Percentiles rank a stretch among this genome's conserved stretches.
These are phyloP conservation scores for Melanogrammus aeglefinus DNA, from an alignment of 2,797 vertebrate genomes.

Conservation along the genomic window DNA sequence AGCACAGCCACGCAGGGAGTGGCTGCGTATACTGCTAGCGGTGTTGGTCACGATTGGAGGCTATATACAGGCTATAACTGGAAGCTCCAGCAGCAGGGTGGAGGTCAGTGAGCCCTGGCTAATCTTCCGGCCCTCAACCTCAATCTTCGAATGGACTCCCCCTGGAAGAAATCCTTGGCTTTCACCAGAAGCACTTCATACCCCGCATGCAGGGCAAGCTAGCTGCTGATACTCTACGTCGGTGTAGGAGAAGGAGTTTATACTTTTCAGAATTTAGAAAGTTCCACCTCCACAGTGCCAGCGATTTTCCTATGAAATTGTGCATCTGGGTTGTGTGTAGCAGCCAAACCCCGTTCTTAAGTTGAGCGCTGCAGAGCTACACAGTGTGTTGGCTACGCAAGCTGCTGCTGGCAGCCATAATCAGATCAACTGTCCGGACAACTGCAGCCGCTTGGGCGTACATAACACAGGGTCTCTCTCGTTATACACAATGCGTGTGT, in stretches of 20 bases:
- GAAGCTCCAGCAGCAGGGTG: background rate
- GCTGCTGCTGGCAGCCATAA: background rate
- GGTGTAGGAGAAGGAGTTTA: background rate
- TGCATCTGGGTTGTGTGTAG: background rate
- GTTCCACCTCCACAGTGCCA: background rate
- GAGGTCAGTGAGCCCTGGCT: background rate
- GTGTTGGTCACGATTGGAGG: background rate
- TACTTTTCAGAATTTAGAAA: background rate
- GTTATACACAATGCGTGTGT: background rate
- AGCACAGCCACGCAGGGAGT: background rate
- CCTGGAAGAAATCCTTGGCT: background rate
- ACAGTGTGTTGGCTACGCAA: background rate
- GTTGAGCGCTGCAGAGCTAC: background rate
- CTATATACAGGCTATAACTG: background rate
- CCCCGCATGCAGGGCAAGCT: background rate
- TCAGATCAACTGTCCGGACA: background rate
- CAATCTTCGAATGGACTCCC: constrained; percentile 1
- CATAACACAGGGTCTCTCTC: background rate
- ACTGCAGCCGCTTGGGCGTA: background rate
- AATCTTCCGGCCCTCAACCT: background rate
- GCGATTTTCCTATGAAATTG: background rate
- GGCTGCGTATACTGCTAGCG: background rate
- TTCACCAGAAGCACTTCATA: background rate
- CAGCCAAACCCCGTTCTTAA: background rate
- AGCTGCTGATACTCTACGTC: background rate